phyloP scores from a whole-genome alignment of 2,888 invertebrate genomes.

The Cacoxenus indagator region DNA sequence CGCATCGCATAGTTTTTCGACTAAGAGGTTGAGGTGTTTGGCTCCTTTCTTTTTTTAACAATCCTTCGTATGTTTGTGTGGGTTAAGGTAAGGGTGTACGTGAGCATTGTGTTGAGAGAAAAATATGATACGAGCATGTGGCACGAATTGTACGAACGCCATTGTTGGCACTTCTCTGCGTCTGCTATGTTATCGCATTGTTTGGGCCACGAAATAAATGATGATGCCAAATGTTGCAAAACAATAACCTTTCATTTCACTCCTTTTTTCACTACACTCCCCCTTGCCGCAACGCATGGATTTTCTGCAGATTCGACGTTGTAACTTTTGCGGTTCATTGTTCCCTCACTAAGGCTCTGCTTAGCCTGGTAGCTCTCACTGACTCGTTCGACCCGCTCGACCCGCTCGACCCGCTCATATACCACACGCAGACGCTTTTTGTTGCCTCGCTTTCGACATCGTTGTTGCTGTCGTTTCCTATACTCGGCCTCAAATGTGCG shows the following conservation, averaged over 20 bases:
- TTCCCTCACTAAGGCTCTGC: too few relatives aligned
- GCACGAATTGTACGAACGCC: background rate
- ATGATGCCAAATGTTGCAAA: conserved; percentile 23
- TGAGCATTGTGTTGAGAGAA: too few relatives aligned
- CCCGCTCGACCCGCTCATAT: background rate
- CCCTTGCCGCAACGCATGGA: background rate
- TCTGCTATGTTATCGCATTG: conserved; percentile 10
- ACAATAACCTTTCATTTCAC: conserved; percentile 3
- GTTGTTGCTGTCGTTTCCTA: conserved; percentile 9
- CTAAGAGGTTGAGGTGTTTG: too few relatives aligned
- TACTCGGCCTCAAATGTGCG: conserved; percentile 38
- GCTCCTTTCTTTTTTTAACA: too few relatives aligned
- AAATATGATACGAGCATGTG: background rate
- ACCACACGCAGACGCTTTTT: background rate
- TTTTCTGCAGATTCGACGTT: background rate
- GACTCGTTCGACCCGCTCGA: too few relatives aligned
- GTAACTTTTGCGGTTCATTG: conserved; percentile 21
- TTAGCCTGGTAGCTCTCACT: too few relatives aligned
- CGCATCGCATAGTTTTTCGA: too few relatives aligned
- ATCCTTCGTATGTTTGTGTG: background rate
- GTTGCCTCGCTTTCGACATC: background rate
- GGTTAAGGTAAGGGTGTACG: background rate
- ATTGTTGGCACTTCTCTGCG: conserved; percentile 2
- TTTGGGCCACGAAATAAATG: conserved; percentile 20
- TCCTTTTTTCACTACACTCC: background rate